Base-by-base conservation (phyloP, 2,113 vertebrate species). In the Anolis carolinensis region DNA sequence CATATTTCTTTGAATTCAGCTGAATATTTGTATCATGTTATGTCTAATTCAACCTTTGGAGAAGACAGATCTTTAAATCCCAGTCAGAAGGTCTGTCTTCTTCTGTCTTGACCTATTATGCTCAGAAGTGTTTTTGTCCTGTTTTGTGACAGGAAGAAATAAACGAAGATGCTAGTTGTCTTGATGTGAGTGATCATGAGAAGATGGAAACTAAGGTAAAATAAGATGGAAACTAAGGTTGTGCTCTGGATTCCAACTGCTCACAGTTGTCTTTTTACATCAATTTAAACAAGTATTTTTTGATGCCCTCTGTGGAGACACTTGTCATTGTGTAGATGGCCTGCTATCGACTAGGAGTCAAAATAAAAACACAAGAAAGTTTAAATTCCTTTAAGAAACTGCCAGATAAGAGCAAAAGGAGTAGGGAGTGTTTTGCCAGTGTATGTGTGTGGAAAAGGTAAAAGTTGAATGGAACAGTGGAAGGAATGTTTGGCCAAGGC, bases 151-250 rank as follows among this genome's bases (percentile, higher is more conserved):
- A 96, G 95, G 96, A 96, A 88, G 96, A 96, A 94, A 93, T 95
- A 93, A 96, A 92, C 79, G 96, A 96, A 94, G 95, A 96, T 94
- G 93, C 90, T 91, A 95, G 92, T 94, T 96, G 94, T 96, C 92
- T 95, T 93, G 96, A 95, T 96, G 93, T 95, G 93, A 95, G 95
- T 93, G 96, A 95, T 92, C 91, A 94, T 91, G 96, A 97, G 91
- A 96, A 95, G 95, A 96, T 95, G 93, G 97, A 97, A 93, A 88
- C 86, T 73, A 96, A 96, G 97, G 97, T 96, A 96, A 65, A 67
- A 36, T 75, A 65, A 68, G 27, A 68, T 18, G 21, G 25, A 25
- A 55, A 50, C 2, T 55, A 39, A 23, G 39, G 18, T n/a, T 39
- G 18, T 83, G 36, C 74, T 50, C 32, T 50, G 18, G 50, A 67